Conservation (phyloP, 2,113 vertebrate species). For the Corythornis madagascariensis region DNA sequence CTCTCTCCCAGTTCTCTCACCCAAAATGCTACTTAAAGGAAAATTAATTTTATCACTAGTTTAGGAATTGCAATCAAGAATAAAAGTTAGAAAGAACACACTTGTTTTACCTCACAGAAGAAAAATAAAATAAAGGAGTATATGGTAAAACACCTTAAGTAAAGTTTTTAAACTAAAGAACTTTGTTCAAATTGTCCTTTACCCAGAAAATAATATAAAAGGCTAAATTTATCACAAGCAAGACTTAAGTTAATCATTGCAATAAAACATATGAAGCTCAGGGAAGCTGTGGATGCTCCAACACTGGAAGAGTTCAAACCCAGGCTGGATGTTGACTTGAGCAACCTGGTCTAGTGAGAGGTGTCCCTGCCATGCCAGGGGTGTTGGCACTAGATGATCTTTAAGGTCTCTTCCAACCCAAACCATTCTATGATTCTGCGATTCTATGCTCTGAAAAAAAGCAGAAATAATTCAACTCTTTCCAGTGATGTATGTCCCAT, state of each 20-base stretch:
- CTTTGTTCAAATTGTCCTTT: neutral
- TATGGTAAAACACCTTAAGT: neutral
- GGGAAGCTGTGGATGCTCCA: too few species aligned
- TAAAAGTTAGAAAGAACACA: neutral
- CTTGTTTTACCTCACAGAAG: neutral
- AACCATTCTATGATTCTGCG: too few species aligned
- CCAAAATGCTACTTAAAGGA: neutral
- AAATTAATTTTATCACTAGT: neutral
- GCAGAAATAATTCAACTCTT: neutral
- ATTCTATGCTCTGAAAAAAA: neutral
- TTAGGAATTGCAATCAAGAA: neutral
- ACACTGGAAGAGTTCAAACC: too few species aligned
- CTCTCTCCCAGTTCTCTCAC: neutral
- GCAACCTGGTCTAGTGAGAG: too few species aligned
- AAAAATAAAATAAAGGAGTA: neutral
- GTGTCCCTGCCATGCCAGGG: too few species aligned
- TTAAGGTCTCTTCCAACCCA: too few species aligned
- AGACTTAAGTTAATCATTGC: neutral
- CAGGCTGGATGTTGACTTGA: too few species aligned
- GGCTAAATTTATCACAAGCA: neutral
- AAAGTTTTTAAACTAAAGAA: neutral
- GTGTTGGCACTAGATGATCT: too few species aligned
- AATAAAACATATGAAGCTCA: neutral
- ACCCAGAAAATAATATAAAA: neutral
- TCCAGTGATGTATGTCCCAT: rapidly evolving